Evolutionary conservation across 2,113 vertebrate genomes (phyloP).

Genomic region (Glaucidium brasilianum): DNA sequence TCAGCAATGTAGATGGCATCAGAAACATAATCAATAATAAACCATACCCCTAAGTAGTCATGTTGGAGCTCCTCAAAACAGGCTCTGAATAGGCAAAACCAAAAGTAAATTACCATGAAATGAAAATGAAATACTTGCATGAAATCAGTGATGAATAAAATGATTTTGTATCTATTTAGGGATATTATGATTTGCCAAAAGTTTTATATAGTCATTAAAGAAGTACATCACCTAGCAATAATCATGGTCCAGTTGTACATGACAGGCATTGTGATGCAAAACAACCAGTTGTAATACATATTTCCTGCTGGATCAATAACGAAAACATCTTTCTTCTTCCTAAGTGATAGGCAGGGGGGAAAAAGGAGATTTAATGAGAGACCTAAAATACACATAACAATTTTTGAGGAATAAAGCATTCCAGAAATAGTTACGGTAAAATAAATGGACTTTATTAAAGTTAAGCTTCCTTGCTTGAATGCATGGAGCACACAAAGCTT

Average conservation of each 20-base stretch:
- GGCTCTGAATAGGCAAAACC: slow-evolving; percentile 77
- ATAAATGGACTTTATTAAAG: background rate
- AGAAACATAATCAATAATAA: slow-evolving; percentile 82
- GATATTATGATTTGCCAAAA: background rate
- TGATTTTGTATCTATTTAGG: background rate
- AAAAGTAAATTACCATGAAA: background rate
- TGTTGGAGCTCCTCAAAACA: slow-evolving; percentile 94
- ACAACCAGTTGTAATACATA: slow-evolving; percentile 92
- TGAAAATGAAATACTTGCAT: background rate
- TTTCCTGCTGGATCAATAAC: slow-evolving; percentile 90
- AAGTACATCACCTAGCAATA: slow-evolving; percentile 85
- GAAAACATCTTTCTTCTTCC: slow-evolving; percentile 80
- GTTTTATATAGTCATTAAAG: background rate
- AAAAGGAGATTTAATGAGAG: background rate
- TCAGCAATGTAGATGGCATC: slow-evolving; percentile 85
- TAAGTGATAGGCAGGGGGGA: slow-evolving; percentile 23
- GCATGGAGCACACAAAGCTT: background rate
- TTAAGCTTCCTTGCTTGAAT: background rate
- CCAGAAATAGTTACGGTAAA: background rate
- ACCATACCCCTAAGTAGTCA: slow-evolving; percentile 83
- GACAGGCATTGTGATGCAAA: slow-evolving; percentile 90
- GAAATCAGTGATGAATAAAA: background rate
- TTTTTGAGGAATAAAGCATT: background rate
- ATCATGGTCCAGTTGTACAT: slow-evolving; percentile 98
- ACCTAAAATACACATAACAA: background rate